Evolutionary conservation across 2,113 vertebrate genomes (phyloP).

Genomic region (Phycodurus eques): DNA sequence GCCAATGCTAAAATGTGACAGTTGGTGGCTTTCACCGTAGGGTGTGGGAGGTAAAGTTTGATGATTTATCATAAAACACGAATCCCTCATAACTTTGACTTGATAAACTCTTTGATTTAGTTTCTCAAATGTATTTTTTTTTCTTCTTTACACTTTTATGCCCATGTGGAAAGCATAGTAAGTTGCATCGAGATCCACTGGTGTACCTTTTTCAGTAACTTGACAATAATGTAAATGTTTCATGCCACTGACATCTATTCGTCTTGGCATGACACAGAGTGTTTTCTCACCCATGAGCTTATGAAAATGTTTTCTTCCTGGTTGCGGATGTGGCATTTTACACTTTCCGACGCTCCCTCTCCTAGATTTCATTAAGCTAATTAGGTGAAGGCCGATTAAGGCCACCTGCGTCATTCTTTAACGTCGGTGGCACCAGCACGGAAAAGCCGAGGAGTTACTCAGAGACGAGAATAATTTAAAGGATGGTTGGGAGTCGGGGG

Average conservation of each 20-base stretch:
- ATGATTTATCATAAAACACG: too few relatives aligned
- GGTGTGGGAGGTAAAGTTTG: too few relatives aligned
- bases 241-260: background rate
- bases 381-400: slow-evolving; percentile 57
- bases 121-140: too few relatives aligned
- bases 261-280: background rate
- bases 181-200: too few relatives aligned
- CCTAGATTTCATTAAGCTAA: slow-evolving; percentile 43
- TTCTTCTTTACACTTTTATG: too few relatives aligned
- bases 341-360: slow-evolving; percentile 40
- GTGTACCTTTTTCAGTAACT: too few relatives aligned
- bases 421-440: slow-evolving; percentile 19
- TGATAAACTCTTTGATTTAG: too few relatives aligned
- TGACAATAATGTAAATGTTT: background rate
- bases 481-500: slow-evolving; percentile 6
- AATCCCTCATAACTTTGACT: too few relatives aligned
- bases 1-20: too few relatives aligned
- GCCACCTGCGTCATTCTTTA: slow-evolving; percentile 44
- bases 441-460: slow-evolving; percentile 41
- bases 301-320: slow-evolving; percentile 9
- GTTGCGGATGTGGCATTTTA: slow-evolving; percentile 15
- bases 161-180: too few relatives aligned
- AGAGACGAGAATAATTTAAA: slow-evolving; percentile 46
- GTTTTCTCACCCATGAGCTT: background rate
- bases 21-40: too few relatives aligned